These are phyloP conservation scores for Apotomis capreana DNA, from an alignment of 2,888 invertebrate species.

Conservation along the genomic window DNA sequence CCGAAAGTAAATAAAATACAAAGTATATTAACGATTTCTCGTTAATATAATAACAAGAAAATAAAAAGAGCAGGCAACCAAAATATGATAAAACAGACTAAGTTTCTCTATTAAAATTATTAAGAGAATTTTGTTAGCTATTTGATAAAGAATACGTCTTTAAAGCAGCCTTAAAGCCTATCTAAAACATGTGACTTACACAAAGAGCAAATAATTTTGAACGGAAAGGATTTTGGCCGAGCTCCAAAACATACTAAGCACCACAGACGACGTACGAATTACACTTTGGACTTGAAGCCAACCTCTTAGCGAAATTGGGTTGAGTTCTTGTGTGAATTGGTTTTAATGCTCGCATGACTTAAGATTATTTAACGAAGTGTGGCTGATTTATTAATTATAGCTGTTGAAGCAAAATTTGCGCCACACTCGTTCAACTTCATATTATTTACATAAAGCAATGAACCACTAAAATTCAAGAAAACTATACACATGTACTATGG, in stretches of 20 bases:
- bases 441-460: too few relatives aligned
- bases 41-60: too few relatives aligned
- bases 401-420: too few relatives aligned
- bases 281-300: constrained; percentile 50
- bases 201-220: constrained; percentile 23
- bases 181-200: constrained; percentile 3
- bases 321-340: constrained; percentile 35
- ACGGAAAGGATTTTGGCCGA: constrained; percentile 52
- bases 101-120: too few relatives aligned
- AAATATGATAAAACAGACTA: too few relatives aligned
- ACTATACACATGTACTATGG: too few relatives aligned
- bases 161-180: neutral
- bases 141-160: neutral
- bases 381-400: too few relatives aligned
- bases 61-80: too few relatives aligned
- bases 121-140: neutral
- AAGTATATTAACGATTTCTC: too few relatives aligned
- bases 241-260: constrained; percentile 52
- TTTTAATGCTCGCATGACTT: neutral
- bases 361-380: neutral
- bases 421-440: too few relatives aligned
- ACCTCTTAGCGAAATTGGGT: constrained; percentile 56
- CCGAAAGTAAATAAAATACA: too few relatives aligned
- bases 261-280: constrained; percentile 48
- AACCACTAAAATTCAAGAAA: too few relatives aligned